Conservation (phyloP, 2,797 vertebrate genomes). For the Sparus aurata region DNA sequence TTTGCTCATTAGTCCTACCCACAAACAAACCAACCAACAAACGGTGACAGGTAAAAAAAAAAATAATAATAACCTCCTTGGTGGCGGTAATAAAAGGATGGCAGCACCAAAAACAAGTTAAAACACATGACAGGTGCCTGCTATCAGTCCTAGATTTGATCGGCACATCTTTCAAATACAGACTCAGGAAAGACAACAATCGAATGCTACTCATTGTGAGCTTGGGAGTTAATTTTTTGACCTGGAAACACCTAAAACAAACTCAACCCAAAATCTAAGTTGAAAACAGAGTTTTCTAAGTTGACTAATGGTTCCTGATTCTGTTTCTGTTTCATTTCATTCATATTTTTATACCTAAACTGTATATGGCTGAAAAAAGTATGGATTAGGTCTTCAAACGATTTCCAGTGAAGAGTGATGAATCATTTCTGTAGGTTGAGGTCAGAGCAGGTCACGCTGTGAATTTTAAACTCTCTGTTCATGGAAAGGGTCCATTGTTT, state of each 20-base stretch:
- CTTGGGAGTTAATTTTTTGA: too few relatives aligned
- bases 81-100: not conserved
- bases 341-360: not conserved
- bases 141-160: not conserved
- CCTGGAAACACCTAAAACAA: not conserved
- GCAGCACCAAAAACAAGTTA: not conserved
- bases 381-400: not conserved
- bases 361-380: not conserved
- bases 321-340: not conserved
- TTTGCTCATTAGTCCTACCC: too few relatives aligned
- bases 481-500: constrained; percentile 10
- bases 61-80: too few relatives aligned
- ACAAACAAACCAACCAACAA: too few relatives aligned
- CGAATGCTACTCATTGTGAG: not conserved
- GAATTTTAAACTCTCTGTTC: not conserved
- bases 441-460: constrained; percentile 25
- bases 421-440: constrained; percentile 18
- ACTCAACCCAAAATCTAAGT: not conserved
- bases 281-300: not conserved
- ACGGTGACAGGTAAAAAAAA: too few relatives aligned
- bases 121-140: not conserved
- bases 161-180: not conserved
- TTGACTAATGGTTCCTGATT: not conserved
- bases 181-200: not conserved
- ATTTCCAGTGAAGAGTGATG: not conserved